A percentile compares a stretch with the other conserved stretches of the same genome.
These are phyloP conservation scores for Empis stercorea DNA, from an alignment of 2,888 invertebrate species.

Conservation along the genomic window DNA sequence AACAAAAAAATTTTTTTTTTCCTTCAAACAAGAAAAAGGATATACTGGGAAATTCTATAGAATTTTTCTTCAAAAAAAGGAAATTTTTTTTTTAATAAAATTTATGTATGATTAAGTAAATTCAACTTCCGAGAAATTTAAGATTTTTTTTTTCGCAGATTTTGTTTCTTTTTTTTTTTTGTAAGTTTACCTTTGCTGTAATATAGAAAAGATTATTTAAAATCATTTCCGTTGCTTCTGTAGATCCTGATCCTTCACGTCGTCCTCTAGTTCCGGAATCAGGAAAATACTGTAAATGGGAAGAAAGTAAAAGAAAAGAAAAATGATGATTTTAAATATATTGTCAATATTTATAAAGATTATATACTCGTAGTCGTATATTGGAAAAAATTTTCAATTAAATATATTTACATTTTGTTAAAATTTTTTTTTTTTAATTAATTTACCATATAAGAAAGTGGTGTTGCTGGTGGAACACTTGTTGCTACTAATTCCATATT, in stretches of 20 bases:
- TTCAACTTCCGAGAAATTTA: too few species aligned
- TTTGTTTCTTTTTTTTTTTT: neutral
- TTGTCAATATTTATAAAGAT: too few species aligned
- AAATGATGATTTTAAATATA: too few species aligned
- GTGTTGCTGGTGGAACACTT: slow-evolving; percentile 82
- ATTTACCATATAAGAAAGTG: slow-evolving; percentile 66
- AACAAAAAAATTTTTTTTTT: too few species aligned
- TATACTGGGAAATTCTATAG: too few species aligned
- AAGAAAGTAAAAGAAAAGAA: slow-evolving; percentile 3
- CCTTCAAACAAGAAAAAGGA: too few species aligned
- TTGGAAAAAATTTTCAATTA: too few species aligned
- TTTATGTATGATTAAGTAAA: neutral
- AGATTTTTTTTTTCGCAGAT: neutral
- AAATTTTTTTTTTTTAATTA: neutral
- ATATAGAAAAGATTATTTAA: slow-evolving; percentile 97
- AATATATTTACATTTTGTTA: too few species aligned
- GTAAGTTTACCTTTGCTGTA: slow-evolving; percentile 68
- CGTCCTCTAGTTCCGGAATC: slow-evolving; percentile 53
- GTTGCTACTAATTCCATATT: slow-evolving; percentile 98
- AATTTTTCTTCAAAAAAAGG: neutral
- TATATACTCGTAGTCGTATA: too few species aligned
- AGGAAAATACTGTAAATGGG: slow-evolving; percentile 42
- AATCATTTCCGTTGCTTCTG: slow-evolving; percentile 99
- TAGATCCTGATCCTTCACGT: slow-evolving; percentile 93
- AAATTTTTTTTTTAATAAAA: neutral